Percentiles rank a stretch among this genome's conserved stretches.
Evolutionary conservation across 2,797 vertebrate genomes (phyloP).

Genomic region (Micropoecilia bifurca): DNA sequence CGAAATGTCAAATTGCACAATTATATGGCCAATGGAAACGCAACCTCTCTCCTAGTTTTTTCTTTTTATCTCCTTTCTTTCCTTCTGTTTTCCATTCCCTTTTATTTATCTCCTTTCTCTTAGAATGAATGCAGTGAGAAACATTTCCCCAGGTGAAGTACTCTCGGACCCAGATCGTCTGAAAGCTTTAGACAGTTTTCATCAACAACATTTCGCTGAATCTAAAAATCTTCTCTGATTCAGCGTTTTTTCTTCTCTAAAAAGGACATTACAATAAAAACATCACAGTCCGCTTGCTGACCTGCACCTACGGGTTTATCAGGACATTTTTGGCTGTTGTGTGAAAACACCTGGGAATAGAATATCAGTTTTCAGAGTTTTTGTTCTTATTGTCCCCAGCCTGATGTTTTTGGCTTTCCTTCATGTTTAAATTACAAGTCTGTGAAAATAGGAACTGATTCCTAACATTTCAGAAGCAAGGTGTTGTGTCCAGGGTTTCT

Average conservation of each 20-base stretch:
- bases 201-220: neutral
- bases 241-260: neutral
- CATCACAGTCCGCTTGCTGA: neutral
- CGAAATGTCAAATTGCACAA: too few relatives aligned
- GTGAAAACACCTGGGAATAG: constrained; percentile 7
- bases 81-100: neutral
- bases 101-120: neutral
- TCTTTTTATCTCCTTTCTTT: neutral
- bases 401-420: constrained; percentile 2
- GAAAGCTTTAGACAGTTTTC: neutral
- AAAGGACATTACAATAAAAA: neutral
- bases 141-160: neutral
- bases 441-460: neutral
- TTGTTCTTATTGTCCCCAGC: neutral
- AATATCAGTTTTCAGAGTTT: constrained; percentile 8
- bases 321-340: neutral
- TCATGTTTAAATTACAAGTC: constrained; percentile 1
- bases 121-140: neutral
- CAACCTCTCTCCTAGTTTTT: neutral
- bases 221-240: neutral
- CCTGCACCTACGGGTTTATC: neutral
- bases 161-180: neutral
- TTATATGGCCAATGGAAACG: too few relatives aligned
- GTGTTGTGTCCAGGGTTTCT: neutral
- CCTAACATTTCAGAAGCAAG: neutral